A percentile compares a stretch with the other conserved stretches of the same genome.
Evolutionary conservation across 2,888 invertebrate species (phyloP).

Genomic region (Pollenia angustigena): DNA sequence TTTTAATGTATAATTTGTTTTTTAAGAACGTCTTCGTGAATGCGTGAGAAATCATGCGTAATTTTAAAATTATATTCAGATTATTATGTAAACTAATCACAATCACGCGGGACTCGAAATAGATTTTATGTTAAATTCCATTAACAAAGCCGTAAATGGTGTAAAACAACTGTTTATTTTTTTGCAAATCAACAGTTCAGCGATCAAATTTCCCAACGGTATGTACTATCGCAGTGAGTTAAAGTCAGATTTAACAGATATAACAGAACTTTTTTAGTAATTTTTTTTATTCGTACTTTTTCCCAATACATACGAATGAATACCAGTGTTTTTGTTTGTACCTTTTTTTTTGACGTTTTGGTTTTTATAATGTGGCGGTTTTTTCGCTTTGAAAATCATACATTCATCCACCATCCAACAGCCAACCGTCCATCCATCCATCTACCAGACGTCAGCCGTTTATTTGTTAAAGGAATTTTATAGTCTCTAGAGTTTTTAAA

Average conservation of each 20-base stretch:
- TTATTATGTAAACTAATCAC: too few species aligned
- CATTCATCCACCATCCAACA: slow-evolving; percentile 55
- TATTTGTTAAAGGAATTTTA: slow-evolving; percentile 73
- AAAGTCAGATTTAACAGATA: slow-evolving; percentile 69
- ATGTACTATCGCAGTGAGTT: slow-evolving; percentile 56
- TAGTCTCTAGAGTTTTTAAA: slow-evolving; percentile 73
- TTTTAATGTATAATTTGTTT: too few species aligned
- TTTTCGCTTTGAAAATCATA: slow-evolving; percentile 71
- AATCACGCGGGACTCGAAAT: too few species aligned
- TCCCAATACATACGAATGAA: background rate
- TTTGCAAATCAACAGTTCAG: slow-evolving; percentile 65
- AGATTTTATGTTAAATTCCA: too few species aligned
- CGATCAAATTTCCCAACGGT: slow-evolving; percentile 72
- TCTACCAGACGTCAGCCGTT: slow-evolving; percentile 72
- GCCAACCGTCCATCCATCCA: slow-evolving; percentile 64
- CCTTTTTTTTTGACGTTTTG: slow-evolving; percentile 5
- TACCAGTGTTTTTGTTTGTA: slow-evolving; percentile 41
- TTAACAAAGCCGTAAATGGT: slow-evolving; percentile 29
- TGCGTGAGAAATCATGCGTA: too few species aligned
- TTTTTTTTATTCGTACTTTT: slow-evolving; percentile 46
- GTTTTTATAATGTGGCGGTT: slow-evolving; percentile 64
- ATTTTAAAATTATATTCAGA: too few species aligned
- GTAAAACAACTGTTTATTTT: slow-evolving; percentile 30
- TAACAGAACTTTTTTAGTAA: slow-evolving; percentile 69
- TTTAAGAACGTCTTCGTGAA: too few species aligned